These are phyloP conservation scores for Ichneumon xanthorius DNA, from an alignment of 2,888 invertebrate species.

Conservation along the genomic window DNA sequence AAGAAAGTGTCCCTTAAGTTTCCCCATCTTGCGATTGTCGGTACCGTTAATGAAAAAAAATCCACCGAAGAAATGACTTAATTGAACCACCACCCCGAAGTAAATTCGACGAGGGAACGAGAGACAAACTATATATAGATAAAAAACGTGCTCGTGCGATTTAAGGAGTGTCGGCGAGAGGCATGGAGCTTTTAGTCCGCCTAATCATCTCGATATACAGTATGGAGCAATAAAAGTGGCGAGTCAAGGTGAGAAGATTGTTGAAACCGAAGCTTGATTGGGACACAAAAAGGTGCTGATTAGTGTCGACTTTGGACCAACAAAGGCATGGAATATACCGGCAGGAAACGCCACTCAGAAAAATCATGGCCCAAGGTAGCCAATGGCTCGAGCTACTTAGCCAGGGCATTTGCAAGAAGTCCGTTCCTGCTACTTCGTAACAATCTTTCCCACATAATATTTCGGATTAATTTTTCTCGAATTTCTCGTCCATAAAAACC, in stretches of 20 bases:
- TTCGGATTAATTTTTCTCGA: no score
- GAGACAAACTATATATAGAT: constrained; percentile 1
- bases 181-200: constrained; percentile 54
- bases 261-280: constrained; percentile 84
- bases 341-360: constrained; percentile 83
- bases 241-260: constrained; percentile 82
- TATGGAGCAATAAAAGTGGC: constrained; percentile 62
- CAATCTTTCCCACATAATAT: neutral
- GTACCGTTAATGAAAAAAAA: no score
- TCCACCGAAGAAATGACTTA: no score
- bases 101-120: neutral
- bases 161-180: constrained; percentile 5
- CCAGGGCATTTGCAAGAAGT: constrained; percentile 47
- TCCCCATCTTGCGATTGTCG: no score
- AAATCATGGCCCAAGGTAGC: constrained; percentile 83
- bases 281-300: constrained; percentile 83
- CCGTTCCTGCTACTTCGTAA: neutral
- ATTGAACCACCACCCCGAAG: neutral
- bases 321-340: constrained; percentile 76
- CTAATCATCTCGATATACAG: constrained; percentile 52
- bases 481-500: neutral
- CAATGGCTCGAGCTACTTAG: constrained; percentile 55
- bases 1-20: no score
- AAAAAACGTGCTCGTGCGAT: neutral
- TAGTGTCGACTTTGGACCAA: constrained; percentile 77